These are phyloP conservation scores for Cheilosia soror DNA, from an alignment of 2,888 invertebrate species.

Conservation along the genomic window DNA sequence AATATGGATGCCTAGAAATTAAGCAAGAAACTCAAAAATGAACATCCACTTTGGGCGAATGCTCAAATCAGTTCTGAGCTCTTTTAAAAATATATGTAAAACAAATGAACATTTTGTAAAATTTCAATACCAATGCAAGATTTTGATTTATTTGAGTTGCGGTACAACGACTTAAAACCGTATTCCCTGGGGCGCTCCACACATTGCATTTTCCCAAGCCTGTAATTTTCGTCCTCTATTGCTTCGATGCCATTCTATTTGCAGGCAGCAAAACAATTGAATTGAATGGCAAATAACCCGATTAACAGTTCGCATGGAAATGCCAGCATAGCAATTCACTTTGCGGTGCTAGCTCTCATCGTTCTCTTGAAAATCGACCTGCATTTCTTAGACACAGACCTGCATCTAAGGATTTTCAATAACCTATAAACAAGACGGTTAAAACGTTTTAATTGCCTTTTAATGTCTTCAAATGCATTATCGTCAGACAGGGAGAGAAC, in stretches of 20 bases:
- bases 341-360: conserved; percentile 25
- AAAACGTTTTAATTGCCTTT: conserved; percentile 69
- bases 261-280: conserved; percentile 27
- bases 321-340: conserved; percentile 49
- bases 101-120: conserved; percentile 31
- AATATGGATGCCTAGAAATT: background rate
- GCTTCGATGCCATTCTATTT: conserved; percentile 41
- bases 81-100: conserved; percentile 51
- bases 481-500: background rate
- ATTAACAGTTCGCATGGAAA: conserved; percentile 41
- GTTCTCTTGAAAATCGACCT: conserved; percentile 33
- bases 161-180: background rate
- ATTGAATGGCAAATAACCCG: conserved; percentile 57
- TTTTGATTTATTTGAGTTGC: conserved; percentile 18
- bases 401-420: conserved; percentile 35
- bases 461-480: conserved; percentile 44
- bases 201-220: conserved; percentile 10
- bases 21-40: conserved; percentile 1
- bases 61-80: background rate
- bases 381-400: conserved; percentile 30
- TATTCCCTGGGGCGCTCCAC: conserved; percentile 38
- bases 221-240: background rate
- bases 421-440: conserved; percentile 15
- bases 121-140: conserved; percentile 19
- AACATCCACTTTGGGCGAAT: background rate